phyloP scores from a whole-genome alignment of 2,888 invertebrate genomes.

The Chromoteleia sp. region DNA sequence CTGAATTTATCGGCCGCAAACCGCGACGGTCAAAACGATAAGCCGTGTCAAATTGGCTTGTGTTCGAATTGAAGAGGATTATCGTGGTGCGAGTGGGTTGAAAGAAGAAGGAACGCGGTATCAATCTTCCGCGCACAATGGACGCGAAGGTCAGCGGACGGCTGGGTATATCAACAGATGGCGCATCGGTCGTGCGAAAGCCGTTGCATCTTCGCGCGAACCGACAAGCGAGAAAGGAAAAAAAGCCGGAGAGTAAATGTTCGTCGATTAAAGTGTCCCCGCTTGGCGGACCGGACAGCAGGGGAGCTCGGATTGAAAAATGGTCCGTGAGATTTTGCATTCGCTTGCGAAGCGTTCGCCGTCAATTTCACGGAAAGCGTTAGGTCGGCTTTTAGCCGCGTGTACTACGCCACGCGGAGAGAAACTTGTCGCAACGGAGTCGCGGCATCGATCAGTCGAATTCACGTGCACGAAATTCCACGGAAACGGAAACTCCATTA shows the following conservation, averaged over 20 bases:
- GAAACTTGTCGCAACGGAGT: constrained; percentile 34
- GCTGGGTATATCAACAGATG: constrained; percentile 79
- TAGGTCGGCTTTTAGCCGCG: constrained; percentile 35
- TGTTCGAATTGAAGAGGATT: constrained; percentile 47
- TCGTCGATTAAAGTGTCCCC: constrained; percentile 82
- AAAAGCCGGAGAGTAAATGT: constrained; percentile 77
- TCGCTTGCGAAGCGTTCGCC: constrained; percentile 76
- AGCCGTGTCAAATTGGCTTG: constrained; percentile 42
- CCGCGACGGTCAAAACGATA: constrained; percentile 36
- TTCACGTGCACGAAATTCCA: constrained; percentile 18
- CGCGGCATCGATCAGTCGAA: constrained; percentile 29
- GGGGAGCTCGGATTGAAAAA: constrained; percentile 79
- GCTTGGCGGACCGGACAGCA: constrained; percentile 68
- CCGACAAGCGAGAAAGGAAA: constrained; percentile 47
- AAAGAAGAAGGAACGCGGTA: constrained; percentile 70
- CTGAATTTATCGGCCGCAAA: constrained; percentile 31
- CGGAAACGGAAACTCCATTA: constrained; percentile 31
- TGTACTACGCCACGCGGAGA: background rate
- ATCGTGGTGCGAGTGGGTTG: constrained; percentile 38
- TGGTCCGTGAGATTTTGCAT: constrained; percentile 82
- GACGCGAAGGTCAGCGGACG: constrained; percentile 40
- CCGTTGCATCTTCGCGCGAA: constrained; percentile 39
- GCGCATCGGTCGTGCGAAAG: constrained; percentile 74
- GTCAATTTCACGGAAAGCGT: constrained; percentile 73
- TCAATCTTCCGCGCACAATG: constrained; percentile 75